A percentile compares a stretch with the other conserved stretches of the same genome.
Evolutionary conservation across 92 coral and sea anemone species (phyloP).

Genomic region (Zoanthus gigantus): DNA sequence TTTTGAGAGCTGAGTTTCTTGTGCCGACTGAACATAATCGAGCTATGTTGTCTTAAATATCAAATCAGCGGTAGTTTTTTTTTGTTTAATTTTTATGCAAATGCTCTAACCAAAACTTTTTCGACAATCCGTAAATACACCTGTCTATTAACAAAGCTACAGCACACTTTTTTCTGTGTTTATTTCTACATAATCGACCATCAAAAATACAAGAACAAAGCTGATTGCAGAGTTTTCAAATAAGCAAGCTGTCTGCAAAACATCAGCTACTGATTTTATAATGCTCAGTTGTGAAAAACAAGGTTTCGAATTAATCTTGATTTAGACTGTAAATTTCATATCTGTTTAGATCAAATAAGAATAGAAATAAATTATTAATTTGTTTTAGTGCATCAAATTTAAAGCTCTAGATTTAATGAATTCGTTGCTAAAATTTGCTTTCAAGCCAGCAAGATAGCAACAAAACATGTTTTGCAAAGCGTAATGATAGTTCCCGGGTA

Average conservation of each 20-base stretch:
- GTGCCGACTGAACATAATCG: neutral
- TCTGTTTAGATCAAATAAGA: slow-evolving; percentile 13
- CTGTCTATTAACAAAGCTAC: slow-evolving; percentile 26
- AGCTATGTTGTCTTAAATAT: neutral
- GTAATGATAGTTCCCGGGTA: no score
- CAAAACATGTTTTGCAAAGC: neutral
- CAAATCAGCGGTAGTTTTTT: neutral
- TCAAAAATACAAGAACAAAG: neutral
- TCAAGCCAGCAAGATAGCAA: neutral
- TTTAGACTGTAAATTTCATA: neutral
- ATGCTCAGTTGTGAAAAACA: neutral
- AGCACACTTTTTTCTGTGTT: neutral
- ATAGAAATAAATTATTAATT: slow-evolving; percentile 30
- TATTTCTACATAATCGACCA: slow-evolving; percentile 2
- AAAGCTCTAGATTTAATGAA: neutral
- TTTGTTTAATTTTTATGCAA: slow-evolving; percentile 19
- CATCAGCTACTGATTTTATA: neutral
- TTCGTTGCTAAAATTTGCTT: neutral
- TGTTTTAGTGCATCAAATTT: neutral
- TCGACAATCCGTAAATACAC: neutral
- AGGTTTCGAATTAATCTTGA: neutral
- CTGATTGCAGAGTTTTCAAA: neutral
- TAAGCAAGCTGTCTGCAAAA: neutral
- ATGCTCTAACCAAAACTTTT: slow-evolving; percentile 26
- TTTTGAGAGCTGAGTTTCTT: neutral